Evolutionary conservation across 2,797 vertebrate genomes (phyloP).

Genomic region (Muscicapa striata): DNA sequence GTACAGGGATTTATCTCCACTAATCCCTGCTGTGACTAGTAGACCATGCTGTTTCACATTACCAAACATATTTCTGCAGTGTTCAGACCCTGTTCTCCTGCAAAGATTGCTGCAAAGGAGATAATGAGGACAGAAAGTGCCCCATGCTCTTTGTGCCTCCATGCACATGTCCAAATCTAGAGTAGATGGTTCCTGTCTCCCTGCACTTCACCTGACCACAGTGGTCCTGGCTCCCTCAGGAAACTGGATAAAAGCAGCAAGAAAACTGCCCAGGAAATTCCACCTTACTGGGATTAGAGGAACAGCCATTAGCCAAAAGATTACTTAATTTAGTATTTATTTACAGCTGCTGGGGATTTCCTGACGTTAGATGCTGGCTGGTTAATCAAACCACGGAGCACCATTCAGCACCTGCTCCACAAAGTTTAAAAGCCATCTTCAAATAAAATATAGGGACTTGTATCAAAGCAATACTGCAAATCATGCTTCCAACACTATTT

Average conservation of each 20-base stretch:
- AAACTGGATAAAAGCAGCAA: not conserved
- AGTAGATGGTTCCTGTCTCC: not conserved
- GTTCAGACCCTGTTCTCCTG: not conserved
- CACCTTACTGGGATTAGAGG: not conserved
- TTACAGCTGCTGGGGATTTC: not conserved
- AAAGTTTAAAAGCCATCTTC: not conserved
- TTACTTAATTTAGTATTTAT: not conserved
- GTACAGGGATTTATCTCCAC: conserved; percentile 21
- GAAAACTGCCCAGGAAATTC: not conserved
- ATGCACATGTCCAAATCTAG: not conserved
- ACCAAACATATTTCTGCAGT: conserved; percentile 25
- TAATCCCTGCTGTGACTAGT: conserved; percentile 6
- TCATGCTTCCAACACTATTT: not conserved
- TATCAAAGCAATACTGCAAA: not conserved
- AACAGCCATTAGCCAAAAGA: not conserved
- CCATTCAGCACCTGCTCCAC: not conserved
- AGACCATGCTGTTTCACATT: conserved; percentile 29
- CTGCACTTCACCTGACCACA: not conserved
- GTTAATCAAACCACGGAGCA: not conserved
- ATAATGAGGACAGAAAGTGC: not conserved
- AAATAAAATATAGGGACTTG: not conserved
- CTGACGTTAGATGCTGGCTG: not conserved
- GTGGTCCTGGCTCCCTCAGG: not conserved
- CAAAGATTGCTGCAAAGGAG: conserved; percentile 23
- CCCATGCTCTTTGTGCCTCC: not conserved